Evolutionary conservation across 2,113 vertebrate genomes (phyloP), one percentile per base, ranked within the genome.

Genomic region (Phoxinus phoxinus): DNA sequence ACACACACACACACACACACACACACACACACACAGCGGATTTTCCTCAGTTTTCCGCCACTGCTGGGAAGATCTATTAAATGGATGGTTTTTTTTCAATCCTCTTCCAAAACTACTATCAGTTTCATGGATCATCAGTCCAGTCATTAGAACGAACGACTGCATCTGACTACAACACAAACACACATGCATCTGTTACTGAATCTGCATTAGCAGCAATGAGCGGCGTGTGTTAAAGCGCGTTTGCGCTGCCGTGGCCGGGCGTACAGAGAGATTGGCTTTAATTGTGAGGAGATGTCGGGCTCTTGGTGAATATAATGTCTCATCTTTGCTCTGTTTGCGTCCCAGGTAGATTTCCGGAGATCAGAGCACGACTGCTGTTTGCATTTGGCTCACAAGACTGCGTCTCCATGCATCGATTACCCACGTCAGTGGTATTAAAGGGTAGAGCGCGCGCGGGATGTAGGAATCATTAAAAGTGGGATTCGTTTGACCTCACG

Each of bases 381-480:
- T 73, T 73, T 73, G 71, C 1, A 23, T 76, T 71, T 23, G 67
- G 32, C 67, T 71, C 19, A 71, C 32, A 71, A 35, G 67, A 2
- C 32, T 23, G 35, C 67, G 2, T 71, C 67, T 23, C 15, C 32
- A 71, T 11, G 2, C 63, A 53, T 86, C 76, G 71, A 53, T 74
- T 74, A 30, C 41, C 41, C 71, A 4, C 30, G 44, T 75, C 56
- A 53, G 67, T 84, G 65, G 65, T n/a, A 32, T 81, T 44, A 53
- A n/a, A 61, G 56, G 73, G 51, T 9, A 11, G 8, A 77, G 35
- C 25, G 30, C 8, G 53, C 9, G 73, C 30, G 61, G 11, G 79
- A 75, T n/a, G 63, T 75, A 59, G 30, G 32, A 41, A 83, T 86
- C 79, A 82, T 86, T 86, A 86, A 25, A 41, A 44, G 32, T 37